These are phyloP conservation scores for Rhyacophila evoluta DNA, from an alignment of 2,888 invertebrate species.

Conservation along the genomic window DNA sequence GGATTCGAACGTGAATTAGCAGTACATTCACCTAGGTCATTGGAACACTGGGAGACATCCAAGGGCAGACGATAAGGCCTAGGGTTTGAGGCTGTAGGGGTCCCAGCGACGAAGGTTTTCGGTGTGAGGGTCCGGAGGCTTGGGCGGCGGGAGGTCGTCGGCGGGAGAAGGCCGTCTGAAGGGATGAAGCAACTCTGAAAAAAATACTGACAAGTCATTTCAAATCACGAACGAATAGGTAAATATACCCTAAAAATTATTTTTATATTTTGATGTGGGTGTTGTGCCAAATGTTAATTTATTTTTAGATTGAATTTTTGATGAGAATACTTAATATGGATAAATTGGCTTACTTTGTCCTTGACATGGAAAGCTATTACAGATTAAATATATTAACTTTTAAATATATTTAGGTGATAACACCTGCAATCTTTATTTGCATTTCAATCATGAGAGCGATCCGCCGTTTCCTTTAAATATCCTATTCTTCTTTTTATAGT, in stretches of 20 bases:
- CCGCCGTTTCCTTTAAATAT: no score
- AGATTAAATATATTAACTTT: no score
- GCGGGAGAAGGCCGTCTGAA: neutral
- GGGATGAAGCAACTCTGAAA: conserved; percentile 9
- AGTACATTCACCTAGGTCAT: conserved; percentile 4
- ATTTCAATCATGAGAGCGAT: no score
- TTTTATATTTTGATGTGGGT: neutral
- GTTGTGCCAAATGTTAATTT: neutral
- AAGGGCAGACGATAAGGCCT: neutral
- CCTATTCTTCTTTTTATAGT: no score
- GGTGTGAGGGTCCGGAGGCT: conserved; percentile 5
- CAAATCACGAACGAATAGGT: conserved; percentile 21
- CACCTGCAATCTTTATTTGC: no score
- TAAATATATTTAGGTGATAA: no score
- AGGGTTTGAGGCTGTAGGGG: neutral
- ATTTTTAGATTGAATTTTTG: neutral
- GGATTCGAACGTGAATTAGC: neutral
- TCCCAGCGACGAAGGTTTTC: neutral
- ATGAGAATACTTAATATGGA: no score
- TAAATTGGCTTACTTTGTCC: no score
- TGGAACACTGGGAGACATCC: conserved; percentile 14
- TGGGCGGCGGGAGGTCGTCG: neutral
- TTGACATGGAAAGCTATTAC: no score
- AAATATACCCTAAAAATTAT: neutral
- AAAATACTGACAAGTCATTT: neutral